These are phyloP conservation scores for Bellardia pandia DNA, from an alignment of 2,888 invertebrate species.

Conservation along the genomic window DNA sequence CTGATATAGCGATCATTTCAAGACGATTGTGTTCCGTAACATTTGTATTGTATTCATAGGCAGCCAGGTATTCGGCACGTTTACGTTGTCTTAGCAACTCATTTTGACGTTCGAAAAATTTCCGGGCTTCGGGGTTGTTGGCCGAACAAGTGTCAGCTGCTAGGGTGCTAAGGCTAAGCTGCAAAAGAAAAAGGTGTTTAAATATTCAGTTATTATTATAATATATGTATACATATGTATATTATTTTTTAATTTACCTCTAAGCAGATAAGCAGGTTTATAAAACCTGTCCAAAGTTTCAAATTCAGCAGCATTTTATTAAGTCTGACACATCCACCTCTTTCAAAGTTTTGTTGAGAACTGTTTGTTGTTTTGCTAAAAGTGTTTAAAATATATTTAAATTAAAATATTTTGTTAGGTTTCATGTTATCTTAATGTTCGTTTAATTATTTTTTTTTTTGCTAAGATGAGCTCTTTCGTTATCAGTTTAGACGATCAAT, in stretches of 20 bases:
- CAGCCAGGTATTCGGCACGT: constrained; percentile 85
- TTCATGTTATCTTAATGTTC: constrained; percentile 16
- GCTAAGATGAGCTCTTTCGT: not conserved
- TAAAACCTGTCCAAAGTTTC: constrained; percentile 5
- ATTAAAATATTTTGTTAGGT: not conserved
- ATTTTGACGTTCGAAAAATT: constrained; percentile 87
- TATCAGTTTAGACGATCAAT: constrained; percentile 31
- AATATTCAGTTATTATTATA: too few species aligned
- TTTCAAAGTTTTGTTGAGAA: not conserved
- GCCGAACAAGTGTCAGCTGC: constrained; percentile 65
- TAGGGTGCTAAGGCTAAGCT: not conserved
- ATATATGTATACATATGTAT: too few species aligned
- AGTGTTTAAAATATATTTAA: not conserved
- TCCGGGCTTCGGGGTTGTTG: constrained; percentile 84
- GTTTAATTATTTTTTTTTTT: not conserved
- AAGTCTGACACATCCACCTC: not conserved
- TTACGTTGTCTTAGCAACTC: constrained; percentile 85
- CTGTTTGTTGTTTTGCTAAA: constrained; percentile 8
- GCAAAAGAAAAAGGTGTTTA: not conserved
- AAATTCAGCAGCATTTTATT: constrained; percentile 12
- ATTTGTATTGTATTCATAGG: constrained; percentile 90
- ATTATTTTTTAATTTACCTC: constrained; percentile 34
- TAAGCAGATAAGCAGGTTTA: constrained; percentile 26
- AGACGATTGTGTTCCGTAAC: constrained; percentile 89
- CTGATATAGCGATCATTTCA: constrained; percentile 80